Conservation (phyloP, 2,113 vertebrate genomes). For the Phylloscopus trochilus region DNA sequence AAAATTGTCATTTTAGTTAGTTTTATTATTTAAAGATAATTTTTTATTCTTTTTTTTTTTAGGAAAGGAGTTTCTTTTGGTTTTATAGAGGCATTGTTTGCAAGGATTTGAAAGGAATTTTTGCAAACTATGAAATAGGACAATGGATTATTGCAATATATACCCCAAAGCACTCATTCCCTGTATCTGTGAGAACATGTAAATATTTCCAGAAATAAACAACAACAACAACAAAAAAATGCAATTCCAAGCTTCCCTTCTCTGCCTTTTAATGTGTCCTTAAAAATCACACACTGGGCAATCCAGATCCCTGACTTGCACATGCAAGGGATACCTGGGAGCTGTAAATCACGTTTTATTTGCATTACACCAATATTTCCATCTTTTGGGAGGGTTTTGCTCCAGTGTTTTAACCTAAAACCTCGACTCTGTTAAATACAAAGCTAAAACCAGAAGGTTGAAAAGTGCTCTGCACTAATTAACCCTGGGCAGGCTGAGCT, state of each 20-base stretch:
- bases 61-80: no score
- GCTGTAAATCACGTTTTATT: background rate
- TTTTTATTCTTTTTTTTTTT: no score
- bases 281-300: background rate
- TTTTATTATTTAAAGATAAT: no score
- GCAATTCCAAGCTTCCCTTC: background rate
- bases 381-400: background rate
- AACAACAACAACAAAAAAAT: background rate
- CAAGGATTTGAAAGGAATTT: no score
- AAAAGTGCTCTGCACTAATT: background rate
- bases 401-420: background rate
- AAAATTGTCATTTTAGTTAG: no score
- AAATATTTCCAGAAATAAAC: background rate
- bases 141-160: background rate
- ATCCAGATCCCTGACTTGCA: background rate
- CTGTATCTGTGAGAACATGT: rapidly evolving
- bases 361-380: background rate
- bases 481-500: background rate
- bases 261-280: background rate
- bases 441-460: background rate
- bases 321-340: background rate
- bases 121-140: no score
- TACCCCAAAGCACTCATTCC: background rate
- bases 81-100: no score
- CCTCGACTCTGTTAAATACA: background rate